Evolutionary conservation across 2,888 invertebrate genomes (phyloP), one percentile per base, ranked within the genome.

Genomic region (Diarsia brunnea): DNA sequence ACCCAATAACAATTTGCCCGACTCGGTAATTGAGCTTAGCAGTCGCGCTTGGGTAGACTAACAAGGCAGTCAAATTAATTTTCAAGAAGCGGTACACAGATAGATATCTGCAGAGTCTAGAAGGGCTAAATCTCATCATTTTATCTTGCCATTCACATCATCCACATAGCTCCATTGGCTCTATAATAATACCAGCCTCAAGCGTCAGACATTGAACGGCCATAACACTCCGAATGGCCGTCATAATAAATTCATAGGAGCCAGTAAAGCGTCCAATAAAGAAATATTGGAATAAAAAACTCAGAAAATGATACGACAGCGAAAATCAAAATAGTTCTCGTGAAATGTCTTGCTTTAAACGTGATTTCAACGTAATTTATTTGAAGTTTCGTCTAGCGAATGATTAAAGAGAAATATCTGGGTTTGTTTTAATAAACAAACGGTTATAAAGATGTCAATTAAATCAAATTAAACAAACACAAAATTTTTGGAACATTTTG

Each of bases 161-260:
- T 19, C 16, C 61, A 78, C 77, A 55, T 82, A 38, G 38, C 65
- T 79, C 49, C 8, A 51, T 51, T 64, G 47, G 31, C 24, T 51
- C 24, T 77, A 67, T 78, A 76, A 82, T 82, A 76, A 78, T 16
- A 45, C 47, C 49, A 69, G 60, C 60, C 65, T 53, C 70, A 69
- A 83, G 78, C 70, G 69, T 10, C 83, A 78, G 83, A 83, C 43
- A 66, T 78, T 83, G 63, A 83, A n/a, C 65, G 69, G 53, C 60
- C 43, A 49, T 69, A 83, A 69, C 60, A 69, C 79, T 60, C 69
- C 43, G 53, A 69, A 65, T 69, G 21, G 24, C 78, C 60, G 65
- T 70, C 79, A 83, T 83, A 83, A 83, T 79, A 79, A 78, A 69
- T 83, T 79, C 65, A 79, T 83, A 61, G 65, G 69, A 70, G 65